A percentile compares a stretch with the other conserved stretches of the same genome.
Evolutionary conservation across 2,797 vertebrate genomes (phyloP).

Genomic region (Macroramphosus scolopax): DNA sequence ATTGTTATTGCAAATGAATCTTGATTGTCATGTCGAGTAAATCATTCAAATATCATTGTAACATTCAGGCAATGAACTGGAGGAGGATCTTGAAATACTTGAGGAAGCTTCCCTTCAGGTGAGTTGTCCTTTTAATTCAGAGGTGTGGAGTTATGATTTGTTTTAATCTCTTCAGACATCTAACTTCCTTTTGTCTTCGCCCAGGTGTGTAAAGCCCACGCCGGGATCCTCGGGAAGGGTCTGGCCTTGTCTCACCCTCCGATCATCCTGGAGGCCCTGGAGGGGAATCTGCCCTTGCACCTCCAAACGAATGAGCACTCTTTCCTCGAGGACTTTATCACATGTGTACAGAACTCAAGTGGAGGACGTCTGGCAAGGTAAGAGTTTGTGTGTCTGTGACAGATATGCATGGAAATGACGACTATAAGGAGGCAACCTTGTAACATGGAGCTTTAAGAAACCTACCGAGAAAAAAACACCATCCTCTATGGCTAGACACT

Average conservation of each 20-base stretch:
- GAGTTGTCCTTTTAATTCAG: constrained; percentile 5
- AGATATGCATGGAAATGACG: too few species aligned
- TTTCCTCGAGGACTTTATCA: constrained; percentile 98
- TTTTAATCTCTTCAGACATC: background rate
- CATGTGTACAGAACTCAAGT: constrained; percentile 93
- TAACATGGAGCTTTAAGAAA: too few species aligned
- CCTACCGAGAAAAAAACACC: too few species aligned
- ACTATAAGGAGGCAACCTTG: too few species aligned
- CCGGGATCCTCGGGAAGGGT: constrained; percentile 95
- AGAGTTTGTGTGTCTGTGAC: constrained; percentile 1
- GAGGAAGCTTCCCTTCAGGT: constrained; percentile 98
- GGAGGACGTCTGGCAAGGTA: constrained; percentile 96
- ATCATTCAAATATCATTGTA: constrained; percentile 2
- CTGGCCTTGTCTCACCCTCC: constrained; percentile 95
- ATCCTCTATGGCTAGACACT: too few species aligned
- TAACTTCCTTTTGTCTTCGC: background rate
- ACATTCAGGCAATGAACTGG: constrained; percentile 90
- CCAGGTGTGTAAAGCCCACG: constrained; percentile 94
- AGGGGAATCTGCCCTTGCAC: constrained; percentile 94
- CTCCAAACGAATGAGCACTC: constrained; percentile 98
- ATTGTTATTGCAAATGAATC: background rate
- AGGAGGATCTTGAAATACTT: constrained; percentile 98
- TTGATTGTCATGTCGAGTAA: background rate
- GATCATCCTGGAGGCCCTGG: constrained; percentile 94
- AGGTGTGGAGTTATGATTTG: background rate